Percentiles rank a stretch among this genome's conserved stretches.
Conservation (phyloP, 2,797 vertebrate species). For the Spondyliosoma cantharus region DNA sequence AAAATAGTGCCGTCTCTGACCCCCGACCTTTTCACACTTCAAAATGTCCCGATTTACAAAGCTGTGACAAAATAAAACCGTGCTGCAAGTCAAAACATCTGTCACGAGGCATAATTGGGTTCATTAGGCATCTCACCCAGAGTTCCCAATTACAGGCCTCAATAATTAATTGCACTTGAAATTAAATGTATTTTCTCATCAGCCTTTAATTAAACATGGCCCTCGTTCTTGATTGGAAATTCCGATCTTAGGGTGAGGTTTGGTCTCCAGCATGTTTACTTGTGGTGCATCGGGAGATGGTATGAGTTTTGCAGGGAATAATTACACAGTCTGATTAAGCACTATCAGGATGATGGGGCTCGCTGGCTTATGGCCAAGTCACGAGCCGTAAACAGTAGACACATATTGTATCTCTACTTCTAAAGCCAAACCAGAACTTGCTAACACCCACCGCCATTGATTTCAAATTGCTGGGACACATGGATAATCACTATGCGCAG, state of each 20-base stretch:
- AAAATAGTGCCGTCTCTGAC: constrained; percentile 69
- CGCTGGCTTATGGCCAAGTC: constrained; percentile 76
- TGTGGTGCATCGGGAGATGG: constrained; percentile 82
- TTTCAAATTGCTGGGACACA: constrained; percentile 21
- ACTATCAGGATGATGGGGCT: constrained; percentile 80
- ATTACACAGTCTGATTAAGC: constrained; percentile 88
- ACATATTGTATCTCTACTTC: constrained; percentile 51
- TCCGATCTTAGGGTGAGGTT: constrained; percentile 84
- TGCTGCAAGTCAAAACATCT: constrained; percentile 89
- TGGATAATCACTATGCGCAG: constrained; percentile 27
- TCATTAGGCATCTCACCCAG: constrained; percentile 96
- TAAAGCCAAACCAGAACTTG: constrained; percentile 32
- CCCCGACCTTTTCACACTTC: constrained; percentile 56
- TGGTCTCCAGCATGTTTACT: constrained; percentile 91
- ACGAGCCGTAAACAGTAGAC: constrained; percentile 53
- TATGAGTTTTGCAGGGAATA: constrained; percentile 86
- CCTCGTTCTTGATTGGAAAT: constrained; percentile 91
- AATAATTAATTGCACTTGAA: constrained; percentile 99
- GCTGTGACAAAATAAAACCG: constrained; percentile 59
- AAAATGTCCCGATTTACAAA: constrained; percentile 64
- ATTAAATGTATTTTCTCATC: constrained; percentile 99
- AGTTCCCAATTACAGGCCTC: constrained; percentile 94
- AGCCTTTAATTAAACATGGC: constrained; percentile 97
- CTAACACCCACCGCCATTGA: neutral
- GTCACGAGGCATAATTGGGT: constrained; percentile 97